Percentiles rank a stretch among this genome's conserved stretches.
Evolutionary conservation across 2,888 invertebrate species (phyloP).

Genomic region (Aethes cnicana): DNA sequence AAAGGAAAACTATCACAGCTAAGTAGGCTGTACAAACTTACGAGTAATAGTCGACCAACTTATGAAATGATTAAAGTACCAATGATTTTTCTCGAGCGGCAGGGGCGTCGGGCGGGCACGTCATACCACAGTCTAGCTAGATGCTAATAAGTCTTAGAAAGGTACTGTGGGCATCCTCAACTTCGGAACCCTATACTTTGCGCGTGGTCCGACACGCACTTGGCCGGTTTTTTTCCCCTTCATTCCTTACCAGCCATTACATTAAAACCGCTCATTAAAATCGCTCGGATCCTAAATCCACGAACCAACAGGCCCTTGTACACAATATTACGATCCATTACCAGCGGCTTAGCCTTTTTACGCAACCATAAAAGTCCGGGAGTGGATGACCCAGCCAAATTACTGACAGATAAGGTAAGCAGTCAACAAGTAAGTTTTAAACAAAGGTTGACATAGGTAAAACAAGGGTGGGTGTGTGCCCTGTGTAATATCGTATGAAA

Average conservation of each 20-base stretch:
- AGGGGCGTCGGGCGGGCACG: no score
- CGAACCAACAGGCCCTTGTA: slow-evolving; percentile 10
- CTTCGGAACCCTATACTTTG: no score
- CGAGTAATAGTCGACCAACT: no score
- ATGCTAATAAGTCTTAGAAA: no score
- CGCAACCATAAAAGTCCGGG: slow-evolving; percentile 7
- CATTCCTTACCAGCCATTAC: slow-evolving; percentile 24
- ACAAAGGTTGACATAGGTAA: background rate
- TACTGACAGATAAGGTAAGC: slow-evolving; percentile 11
- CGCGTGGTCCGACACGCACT: no score
- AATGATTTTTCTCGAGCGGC: no score
- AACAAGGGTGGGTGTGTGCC: background rate
- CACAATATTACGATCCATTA: slow-evolving; percentile 21
- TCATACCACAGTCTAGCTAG: no score
- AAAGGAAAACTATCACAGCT: no score
- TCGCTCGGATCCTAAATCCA: slow-evolving; percentile 12
- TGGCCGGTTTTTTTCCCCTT: no score
- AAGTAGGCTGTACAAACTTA: no score
- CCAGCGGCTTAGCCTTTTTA: slow-evolving; percentile 23
- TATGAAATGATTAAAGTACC: no score
- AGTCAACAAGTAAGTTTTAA: slow-evolving; percentile 19
- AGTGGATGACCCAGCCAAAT: slow-evolving; percentile 22
- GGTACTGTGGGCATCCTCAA: no score
- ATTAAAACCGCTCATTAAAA: slow-evolving; percentile 27
- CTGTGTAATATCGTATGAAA: background rate